Conservation (phyloP, 2,113 vertebrate genomes). For the Marmota flaviventris region DNA sequence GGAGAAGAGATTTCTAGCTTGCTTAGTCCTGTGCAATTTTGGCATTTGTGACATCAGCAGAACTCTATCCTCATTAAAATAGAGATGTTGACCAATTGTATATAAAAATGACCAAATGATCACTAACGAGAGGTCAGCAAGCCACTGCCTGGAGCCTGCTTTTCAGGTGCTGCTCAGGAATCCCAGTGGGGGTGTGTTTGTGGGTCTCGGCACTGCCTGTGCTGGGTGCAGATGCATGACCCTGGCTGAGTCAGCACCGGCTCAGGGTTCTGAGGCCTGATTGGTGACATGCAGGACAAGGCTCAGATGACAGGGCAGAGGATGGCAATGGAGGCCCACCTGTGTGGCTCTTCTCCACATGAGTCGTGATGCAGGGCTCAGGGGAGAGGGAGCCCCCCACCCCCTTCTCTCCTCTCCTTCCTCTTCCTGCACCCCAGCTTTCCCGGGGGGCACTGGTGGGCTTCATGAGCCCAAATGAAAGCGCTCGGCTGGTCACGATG, state of each 20-base stretch:
- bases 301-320: neutral
- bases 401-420: neutral
- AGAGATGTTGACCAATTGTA: neutral
- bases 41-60: neutral
- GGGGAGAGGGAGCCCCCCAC: too few species aligned
- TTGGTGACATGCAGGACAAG: neutral
- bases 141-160: fast-evolving
- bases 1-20: neutral
- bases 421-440: neutral
- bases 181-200: fast-evolving
- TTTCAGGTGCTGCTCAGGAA: fast-evolving
- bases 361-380: neutral
- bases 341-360: neutral
- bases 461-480: slow-evolving; percentile 6
- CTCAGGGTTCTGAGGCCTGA: neutral
- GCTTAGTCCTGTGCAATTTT: neutral
- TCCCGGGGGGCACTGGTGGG: neutral
- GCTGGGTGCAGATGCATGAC: fast-evolving
- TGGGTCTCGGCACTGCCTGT: neutral
- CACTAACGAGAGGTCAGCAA: neutral
- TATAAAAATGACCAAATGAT: neutral
- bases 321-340: fast-evolving
- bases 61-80: neutral
- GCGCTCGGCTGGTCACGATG: neutral
- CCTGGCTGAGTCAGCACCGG: neutral